Conservation (phyloP, 2,113 vertebrate genomes). For the Mungos mungo region DNA sequence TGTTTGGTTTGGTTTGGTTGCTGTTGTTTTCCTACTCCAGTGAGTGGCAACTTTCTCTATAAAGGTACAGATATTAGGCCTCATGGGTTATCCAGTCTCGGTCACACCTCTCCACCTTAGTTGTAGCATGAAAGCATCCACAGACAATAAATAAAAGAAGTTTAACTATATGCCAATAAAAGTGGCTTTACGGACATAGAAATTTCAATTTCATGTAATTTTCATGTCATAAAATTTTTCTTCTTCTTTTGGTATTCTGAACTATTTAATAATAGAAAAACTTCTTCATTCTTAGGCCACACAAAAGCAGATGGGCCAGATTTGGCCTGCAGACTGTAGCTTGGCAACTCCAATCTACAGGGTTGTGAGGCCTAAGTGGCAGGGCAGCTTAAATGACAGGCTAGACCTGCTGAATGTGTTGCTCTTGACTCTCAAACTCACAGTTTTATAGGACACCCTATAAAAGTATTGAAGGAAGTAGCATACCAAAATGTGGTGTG, state of each 20-base stretch:
- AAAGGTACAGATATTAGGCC: neutral
- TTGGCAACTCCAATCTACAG: neutral
- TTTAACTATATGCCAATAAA: neutral
- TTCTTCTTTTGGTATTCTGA: neutral
- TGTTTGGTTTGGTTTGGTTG: no score
- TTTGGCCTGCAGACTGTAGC: neutral
- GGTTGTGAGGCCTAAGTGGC: neutral
- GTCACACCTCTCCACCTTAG: neutral
- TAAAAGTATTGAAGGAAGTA: neutral
- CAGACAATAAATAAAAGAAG: neutral
- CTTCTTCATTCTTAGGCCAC: neutral
- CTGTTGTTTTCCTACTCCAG: neutral
- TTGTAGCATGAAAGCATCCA: neutral
- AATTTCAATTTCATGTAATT: neutral
- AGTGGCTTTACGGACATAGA: neutral
- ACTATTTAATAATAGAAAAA: neutral
- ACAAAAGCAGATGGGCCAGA: neutral
- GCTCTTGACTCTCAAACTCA: neutral
- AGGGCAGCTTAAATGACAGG: neutral
- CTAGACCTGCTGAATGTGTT: neutral
- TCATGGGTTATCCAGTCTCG: neutral
- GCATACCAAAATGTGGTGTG: neutral
- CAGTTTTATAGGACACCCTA: neutral
- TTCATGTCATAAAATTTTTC: neutral
- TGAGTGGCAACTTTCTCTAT: neutral